Percentiles rank a stretch among this genome's conserved stretches.
Conservation (phyloP, 2,797 vertebrate species). For the Adelosebastes latens region DNA sequence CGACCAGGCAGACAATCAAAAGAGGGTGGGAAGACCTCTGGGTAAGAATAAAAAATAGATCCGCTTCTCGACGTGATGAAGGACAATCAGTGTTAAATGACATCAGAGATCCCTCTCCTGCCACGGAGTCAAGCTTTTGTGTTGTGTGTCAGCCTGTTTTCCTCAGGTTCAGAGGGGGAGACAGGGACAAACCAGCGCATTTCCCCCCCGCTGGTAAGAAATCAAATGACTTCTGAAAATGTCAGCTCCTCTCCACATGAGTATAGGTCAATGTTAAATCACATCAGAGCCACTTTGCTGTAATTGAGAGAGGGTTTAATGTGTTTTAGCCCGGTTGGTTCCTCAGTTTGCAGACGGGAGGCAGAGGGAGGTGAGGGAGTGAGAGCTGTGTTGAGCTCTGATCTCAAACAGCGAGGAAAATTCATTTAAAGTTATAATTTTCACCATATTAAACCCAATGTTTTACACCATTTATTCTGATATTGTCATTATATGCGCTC, state of each 20-base stretch:
- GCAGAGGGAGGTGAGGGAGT: neutral
- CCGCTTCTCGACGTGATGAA: neutral
- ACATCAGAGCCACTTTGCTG: slow-evolving; percentile 33
- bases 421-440: neutral
- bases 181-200: neutral
- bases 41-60: neutral
- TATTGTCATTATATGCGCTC: neutral
- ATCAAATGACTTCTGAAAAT: neutral
- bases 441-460: neutral
- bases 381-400: neutral
- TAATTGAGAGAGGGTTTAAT: slow-evolving; percentile 25
- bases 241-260: slow-evolving; percentile 6
- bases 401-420: neutral
- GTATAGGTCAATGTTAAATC: slow-evolving; percentile 38
- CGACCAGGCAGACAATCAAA: neutral
- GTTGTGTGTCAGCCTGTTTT: slow-evolving; percentile 2
- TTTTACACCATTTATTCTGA: neutral
- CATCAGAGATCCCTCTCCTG: neutral
- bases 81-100: slow-evolving; percentile 3
- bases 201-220: neutral
- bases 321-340: neutral
- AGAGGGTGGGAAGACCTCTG: neutral
- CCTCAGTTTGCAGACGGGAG: neutral
- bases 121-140: neutral
- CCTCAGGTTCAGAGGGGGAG: neutral